A percentile compares a stretch with the other conserved stretches of the same genome.
phyloP scores from a whole-genome alignment of 2,113 vertebrate genomes.

The Eclectus roratus region DNA sequence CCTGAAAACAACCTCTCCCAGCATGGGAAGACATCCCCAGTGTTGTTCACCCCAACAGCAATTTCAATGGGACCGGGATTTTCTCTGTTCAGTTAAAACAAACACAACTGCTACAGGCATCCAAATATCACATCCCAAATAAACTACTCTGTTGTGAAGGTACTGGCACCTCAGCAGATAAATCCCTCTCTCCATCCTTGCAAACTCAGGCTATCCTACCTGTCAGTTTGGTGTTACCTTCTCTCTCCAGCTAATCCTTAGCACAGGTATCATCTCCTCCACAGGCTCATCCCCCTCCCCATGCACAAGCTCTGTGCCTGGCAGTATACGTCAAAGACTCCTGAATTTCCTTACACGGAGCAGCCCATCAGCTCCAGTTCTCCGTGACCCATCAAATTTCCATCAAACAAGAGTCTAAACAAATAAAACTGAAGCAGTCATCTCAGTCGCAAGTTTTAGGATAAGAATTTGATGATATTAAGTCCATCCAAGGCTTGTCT shows the following conservation, averaged over 20 bases:
- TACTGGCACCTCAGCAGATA: neutral
- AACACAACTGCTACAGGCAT: neutral
- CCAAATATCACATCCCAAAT: neutral
- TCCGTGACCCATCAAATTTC: neutral
- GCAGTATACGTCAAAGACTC: neutral
- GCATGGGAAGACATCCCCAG: neutral
- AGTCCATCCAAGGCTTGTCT: neutral
- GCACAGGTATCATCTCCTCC: neutral
- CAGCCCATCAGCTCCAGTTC: neutral
- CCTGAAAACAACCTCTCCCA: neutral
- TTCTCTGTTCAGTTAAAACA: neutral
- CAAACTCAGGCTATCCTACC: neutral
- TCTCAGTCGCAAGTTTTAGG: neutral
- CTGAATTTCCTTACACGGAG: neutral
- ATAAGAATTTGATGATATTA: neutral
- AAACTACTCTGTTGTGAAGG: neutral
- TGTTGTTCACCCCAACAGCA: fast-evolving
- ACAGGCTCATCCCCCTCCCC: neutral
- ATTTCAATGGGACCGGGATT: neutral
- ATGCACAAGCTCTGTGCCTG: fast-evolving
- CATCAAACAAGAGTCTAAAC: neutral
- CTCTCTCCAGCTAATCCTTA: neutral
- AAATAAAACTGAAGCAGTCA: neutral
- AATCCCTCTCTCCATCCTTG: neutral
- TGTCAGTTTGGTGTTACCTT: neutral